Percentiles rank a stretch among this genome's conserved stretches.
These are phyloP conservation scores for Dynastes grantii DNA, from an alignment of 2,888 invertebrate genomes.

Conservation along the genomic window DNA sequence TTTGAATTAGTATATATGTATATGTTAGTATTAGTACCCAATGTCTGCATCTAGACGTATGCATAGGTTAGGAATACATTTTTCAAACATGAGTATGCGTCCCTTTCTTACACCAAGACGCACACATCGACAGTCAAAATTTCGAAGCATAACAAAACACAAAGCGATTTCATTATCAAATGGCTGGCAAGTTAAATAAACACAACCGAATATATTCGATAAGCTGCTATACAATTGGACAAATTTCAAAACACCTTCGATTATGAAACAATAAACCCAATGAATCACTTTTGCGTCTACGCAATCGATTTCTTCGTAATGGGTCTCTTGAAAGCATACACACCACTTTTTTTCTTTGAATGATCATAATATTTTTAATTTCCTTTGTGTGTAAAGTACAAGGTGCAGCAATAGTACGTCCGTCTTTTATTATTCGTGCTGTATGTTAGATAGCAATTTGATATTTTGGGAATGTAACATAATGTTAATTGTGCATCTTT, in stretches of 20 bases:
- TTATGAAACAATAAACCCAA: not conserved
- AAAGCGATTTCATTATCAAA: no score
- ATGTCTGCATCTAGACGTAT: no score
- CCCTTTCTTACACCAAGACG: not conserved
- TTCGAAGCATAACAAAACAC: no score
- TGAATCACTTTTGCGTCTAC: not conserved
- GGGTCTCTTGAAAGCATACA: not conserved
- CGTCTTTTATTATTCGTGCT: no score
- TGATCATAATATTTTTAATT: no score
- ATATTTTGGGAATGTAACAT: no score
- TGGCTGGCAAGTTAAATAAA: not conserved
- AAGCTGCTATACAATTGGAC: not conserved
- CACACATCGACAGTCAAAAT: not conserved
- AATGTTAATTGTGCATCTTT: no score
- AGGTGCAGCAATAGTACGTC: no score
- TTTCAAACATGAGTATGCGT: constrained; percentile 4
- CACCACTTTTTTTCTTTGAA: not conserved
- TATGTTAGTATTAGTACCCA: no score
- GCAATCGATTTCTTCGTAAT: not conserved
- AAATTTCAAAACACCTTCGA: constrained; percentile 13
- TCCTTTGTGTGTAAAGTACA: no score
- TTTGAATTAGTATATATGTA: no score
- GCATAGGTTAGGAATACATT: not conserved
- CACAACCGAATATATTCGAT: not conserved
- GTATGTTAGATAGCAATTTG: no score